Percentiles rank a stretch among this genome's conserved stretches.
Evolutionary conservation across 2,797 vertebrate genomes (phyloP).

Genomic region (Hozukius guyotensis): DNA sequence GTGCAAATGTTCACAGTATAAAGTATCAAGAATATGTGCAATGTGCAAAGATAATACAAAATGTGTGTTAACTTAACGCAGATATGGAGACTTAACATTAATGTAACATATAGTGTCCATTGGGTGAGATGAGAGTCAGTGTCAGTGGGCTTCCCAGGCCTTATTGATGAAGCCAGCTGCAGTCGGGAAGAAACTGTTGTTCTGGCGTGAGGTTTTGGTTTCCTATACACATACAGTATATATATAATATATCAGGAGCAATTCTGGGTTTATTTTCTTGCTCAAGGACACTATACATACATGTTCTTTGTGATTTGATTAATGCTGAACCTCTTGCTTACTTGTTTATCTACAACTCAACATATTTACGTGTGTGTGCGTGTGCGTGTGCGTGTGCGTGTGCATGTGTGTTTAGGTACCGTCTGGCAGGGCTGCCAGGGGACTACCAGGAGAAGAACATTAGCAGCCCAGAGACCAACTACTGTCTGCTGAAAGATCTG

Average conservation of each 20-base stretch:
- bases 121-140: neutral
- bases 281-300: neutral
- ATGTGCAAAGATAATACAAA: neutral
- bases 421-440: constrained; percentile 92
- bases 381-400: constrained; percentile 6
- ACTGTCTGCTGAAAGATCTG: constrained; percentile 94
- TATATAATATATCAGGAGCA: neutral
- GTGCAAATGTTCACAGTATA: neutral
- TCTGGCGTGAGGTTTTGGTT: neutral
- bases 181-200: neutral
- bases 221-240: neutral
- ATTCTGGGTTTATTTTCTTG: neutral
- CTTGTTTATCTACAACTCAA: neutral
- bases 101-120: neutral
- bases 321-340: neutral
- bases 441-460: constrained; percentile 96
- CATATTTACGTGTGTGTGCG: neutral
- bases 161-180: neutral
- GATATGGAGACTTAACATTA: neutral
- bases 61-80: neutral
- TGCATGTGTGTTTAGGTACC: constrained; percentile 84
- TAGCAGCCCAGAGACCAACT: constrained; percentile 94
- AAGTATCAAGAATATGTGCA: neutral
- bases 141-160: too few species aligned
- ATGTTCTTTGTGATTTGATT: too few species aligned